A percentile compares a stretch with the other conserved stretches of the same genome.
These are phyloP conservation scores for Epiblema foenella DNA, from an alignment of 2,888 invertebrate species.

Conservation along the genomic window DNA sequence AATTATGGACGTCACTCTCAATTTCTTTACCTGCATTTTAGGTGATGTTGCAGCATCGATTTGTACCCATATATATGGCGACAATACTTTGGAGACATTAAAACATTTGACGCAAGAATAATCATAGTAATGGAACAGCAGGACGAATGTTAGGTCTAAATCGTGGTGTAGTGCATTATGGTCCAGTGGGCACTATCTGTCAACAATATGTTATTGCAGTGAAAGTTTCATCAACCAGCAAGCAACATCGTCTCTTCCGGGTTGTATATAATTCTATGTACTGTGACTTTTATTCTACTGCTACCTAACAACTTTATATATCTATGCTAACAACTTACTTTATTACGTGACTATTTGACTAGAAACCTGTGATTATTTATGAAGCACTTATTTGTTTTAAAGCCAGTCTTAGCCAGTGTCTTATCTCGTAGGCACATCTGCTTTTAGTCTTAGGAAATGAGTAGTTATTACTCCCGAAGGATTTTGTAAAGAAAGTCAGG, in stretches of 20 bases:
- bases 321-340: neutral
- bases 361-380: neutral
- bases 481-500: neutral
- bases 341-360: neutral
- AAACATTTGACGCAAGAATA: slow-evolving; percentile 10
- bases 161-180: slow-evolving; percentile 9
- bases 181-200: slow-evolving; percentile 24
- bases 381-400: neutral
- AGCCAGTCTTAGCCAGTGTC: no score
- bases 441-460: neutral
- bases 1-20: slow-evolving; percentile 71
- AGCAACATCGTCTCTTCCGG: slow-evolving; percentile 29
- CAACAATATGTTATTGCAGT: slow-evolving; percentile 23
- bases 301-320: no score
- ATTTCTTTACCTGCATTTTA: slow-evolving; percentile 70
- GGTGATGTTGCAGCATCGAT: slow-evolving; percentile 49
- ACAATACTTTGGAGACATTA: neutral
- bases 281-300: slow-evolving; percentile 3
- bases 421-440: no score
- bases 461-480: neutral
- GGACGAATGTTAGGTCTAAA: slow-evolving; percentile 6
- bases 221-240: slow-evolving; percentile 37
- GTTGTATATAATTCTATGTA: slow-evolving; percentile 12
- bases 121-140: slow-evolving; percentile 20
- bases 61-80: neutral